Conservation (phyloP, 2,797 vertebrate genomes). For the Hybognathus amarus region DNA sequence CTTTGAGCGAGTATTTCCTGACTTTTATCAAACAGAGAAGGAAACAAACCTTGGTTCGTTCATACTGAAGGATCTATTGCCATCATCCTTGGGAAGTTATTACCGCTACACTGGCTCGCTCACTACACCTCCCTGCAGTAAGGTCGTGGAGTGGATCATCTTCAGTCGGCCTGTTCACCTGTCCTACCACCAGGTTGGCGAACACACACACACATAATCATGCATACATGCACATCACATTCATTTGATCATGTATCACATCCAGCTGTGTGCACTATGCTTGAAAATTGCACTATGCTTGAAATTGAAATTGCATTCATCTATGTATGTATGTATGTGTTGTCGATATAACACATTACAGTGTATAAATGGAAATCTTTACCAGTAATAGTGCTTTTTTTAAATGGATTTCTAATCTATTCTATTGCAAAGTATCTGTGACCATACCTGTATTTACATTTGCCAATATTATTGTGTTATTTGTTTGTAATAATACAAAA, state of each 20-base stretch:
- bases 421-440: neutral
- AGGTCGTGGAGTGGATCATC: constrained; percentile 97
- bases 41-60: constrained; percentile 96
- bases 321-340: constrained; percentile 54
- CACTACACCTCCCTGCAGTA: constrained; percentile 95
- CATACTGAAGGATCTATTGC: constrained; percentile 91
- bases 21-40: constrained; percentile 83
- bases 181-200: constrained; percentile 91
- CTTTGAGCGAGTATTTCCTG: constrained; percentile 24
- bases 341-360: neutral
- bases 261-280: constrained; percentile 41
- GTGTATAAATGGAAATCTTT: neutral
- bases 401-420: neutral
- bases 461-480: neutral
- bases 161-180: constrained; percentile 93
- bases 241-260: constrained; percentile 30
- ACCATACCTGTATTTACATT: neutral
- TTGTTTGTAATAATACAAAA: neutral
- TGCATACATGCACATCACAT: constrained; percentile 8
- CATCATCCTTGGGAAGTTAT: constrained; percentile 89
- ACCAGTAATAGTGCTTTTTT: neutral
- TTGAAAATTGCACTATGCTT: constrained; percentile 38
- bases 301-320: constrained; percentile 40
- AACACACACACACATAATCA: neutral
- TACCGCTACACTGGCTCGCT: constrained; percentile 96